Evolutionary conservation across 2,888 invertebrate species (phyloP).

Genomic region (Mythimna pallens): DNA sequence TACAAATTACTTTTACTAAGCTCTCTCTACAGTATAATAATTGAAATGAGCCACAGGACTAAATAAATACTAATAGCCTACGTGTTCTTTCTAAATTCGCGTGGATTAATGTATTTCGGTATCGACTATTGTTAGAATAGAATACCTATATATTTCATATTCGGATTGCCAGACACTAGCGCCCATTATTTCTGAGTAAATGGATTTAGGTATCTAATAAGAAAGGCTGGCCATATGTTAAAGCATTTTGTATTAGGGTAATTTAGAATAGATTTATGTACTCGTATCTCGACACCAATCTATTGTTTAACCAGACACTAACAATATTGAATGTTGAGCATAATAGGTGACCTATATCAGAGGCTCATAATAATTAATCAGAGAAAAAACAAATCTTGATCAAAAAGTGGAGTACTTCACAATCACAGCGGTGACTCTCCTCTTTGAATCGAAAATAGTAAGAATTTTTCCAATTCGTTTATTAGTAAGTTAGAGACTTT

Average conservation of each 20-base stretch:
- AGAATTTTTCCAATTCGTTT: no score
- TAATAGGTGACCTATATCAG: no score
- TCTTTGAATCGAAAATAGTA: no score
- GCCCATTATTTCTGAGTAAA: conserved; percentile 23
- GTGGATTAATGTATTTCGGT: conserved; percentile 36
- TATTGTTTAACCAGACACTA: no score
- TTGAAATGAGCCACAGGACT: background rate
- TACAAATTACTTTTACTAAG: background rate
- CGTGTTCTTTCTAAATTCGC: conserved; percentile 32
- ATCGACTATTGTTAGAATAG: conserved; percentile 22
- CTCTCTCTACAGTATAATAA: background rate
- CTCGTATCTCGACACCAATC: no score
- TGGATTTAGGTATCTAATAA: background rate
- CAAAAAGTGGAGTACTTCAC: no score
- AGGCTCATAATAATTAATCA: no score
- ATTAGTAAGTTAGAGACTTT: no score
- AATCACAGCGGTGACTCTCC: no score
- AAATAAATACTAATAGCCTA: conserved; percentile 31
- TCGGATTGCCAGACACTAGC: conserved; percentile 18
- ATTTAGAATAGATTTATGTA: background rate
- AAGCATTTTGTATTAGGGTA: background rate
- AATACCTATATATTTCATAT: conserved; percentile 19
- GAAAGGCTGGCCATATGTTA: conserved; percentile 1
- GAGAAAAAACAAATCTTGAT: no score
- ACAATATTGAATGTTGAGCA: no score